phyloP scores from a whole-genome alignment of 2,888 invertebrate species.

The Brachyopa scutellaris region DNA sequence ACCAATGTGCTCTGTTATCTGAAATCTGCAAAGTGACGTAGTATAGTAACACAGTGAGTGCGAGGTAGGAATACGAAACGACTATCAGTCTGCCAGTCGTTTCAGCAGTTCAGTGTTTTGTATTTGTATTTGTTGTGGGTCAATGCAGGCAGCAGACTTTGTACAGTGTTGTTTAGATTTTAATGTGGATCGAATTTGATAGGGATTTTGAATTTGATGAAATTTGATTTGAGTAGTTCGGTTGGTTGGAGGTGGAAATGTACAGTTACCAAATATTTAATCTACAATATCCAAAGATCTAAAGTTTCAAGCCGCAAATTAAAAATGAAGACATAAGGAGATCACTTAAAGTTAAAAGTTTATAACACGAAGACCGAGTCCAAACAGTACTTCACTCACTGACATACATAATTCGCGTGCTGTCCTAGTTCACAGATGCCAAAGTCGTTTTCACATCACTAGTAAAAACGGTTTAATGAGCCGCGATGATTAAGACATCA shows the following conservation, averaged over 20 bases:
- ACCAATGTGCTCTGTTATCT: slow-evolving; percentile 18
- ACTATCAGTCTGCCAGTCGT: slow-evolving; percentile 32
- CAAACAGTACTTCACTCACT: background rate
- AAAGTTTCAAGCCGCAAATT: too few relatives aligned
- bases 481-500: slow-evolving; percentile 25
- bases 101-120: slow-evolving; percentile 15
- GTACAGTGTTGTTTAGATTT: slow-evolving; percentile 14
- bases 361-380: background rate
- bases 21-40: slow-evolving; percentile 51
- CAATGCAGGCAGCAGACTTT: slow-evolving; percentile 29
- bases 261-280: too few relatives aligned
- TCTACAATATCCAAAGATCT: too few relatives aligned
- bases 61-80: slow-evolving; percentile 6
- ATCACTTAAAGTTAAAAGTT: too few relatives aligned
- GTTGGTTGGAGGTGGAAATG: too few relatives aligned
- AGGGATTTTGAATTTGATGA: too few relatives aligned
- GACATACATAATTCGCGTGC: background rate
- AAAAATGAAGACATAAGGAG: too few relatives aligned
- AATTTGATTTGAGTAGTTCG: too few relatives aligned
- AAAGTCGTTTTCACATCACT: background rate
- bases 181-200: too few relatives aligned
- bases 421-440: background rate
- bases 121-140: slow-evolving; percentile 9
- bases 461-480: slow-evolving; percentile 2
- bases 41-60: background rate